Evolutionary conservation across 1,140 invertebrate species (phyloP), one percentile per base, ranked within the genome.

Genomic region (Hyles vespertilio): DNA sequence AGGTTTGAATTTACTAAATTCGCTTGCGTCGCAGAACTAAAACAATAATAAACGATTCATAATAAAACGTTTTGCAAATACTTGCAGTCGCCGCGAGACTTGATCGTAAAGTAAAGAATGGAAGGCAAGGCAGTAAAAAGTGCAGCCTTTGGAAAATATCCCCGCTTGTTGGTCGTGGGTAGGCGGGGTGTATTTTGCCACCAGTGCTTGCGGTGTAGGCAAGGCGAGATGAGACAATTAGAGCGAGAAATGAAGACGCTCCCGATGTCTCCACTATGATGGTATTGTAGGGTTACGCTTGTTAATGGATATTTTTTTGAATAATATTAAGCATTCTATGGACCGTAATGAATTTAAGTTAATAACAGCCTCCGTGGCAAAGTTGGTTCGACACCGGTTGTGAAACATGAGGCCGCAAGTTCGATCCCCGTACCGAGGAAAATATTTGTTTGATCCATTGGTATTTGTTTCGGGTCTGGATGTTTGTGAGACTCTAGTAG

Each of bases 121-220:
- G 69, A 72, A 77, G 72, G 68, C 64, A 69, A 74, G 69, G 81
- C 81, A 76, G 73, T 81, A 80, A 78, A 72, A 84, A 79, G 77
- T 79, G 81, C 79, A 84, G 67, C 63, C 79, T 83, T 72, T 78
- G 82, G 84, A 84, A 85, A 81, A 81, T 69, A 80, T 79, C 80
- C 85, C 82, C 85, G 76, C 79, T 80, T 61, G 55, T 53, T 52
- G 52, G 22, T 22, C 22, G 22, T 22, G 22, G 22, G 22, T 22
- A 44, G 60, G 44, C 48, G 12, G 5, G 4, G 44, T 47, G 22
- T 22, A 12, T 55, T 72, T 69, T 51, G 61, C 59, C 58, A 69
- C 67, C 70, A 60, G 51, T 67, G 61, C 49, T 55, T 52, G 66
- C 54, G 54, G 58, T 50, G 58, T 44, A 11, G 34, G 8, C 36